Base-by-base conservation (phyloP, 2,797 vertebrate genomes). In the Hafferia zeledoni region DNA sequence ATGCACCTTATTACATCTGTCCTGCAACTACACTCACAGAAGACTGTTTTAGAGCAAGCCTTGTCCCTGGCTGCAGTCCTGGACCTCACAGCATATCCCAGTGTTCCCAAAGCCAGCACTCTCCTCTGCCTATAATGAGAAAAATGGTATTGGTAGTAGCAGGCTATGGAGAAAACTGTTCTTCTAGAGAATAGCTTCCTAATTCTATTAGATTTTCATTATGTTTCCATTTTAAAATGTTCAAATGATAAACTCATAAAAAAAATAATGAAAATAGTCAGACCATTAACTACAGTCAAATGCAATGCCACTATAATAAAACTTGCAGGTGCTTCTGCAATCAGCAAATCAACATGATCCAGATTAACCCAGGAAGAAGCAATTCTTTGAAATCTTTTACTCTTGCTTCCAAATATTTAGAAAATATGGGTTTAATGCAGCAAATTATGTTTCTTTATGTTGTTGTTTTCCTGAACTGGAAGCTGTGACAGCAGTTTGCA, bases 201-300 rank as follows among this genome's bases (percentile, higher is more conserved):
- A 79, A 95, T 92, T 96, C 53, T 83, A 83, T 79, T 76, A 65
- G 86, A 94, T 90, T 96, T 97, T 96, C 78, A 89, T 93, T 88
- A 82, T 83, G 61, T 87, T 97, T 93, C 70, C 74, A 95, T 96
- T 97, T 97, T 90, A 90, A 96, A 97, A 97, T 87, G 87, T 74
- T 87, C 87, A 96, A 90, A 88, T 85, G 60, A 97, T 88, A 96
- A 97, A 94, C 49, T 83, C 75, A 61, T 71, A 91, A 96, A 96
- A 97, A 94, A 94, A 77, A 47, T 95, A 96, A 94, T 89, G 85
- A 95, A 96, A 97, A 82, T 17, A 79, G 76, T 79, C 94, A 97
- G 85, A 69, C 72, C 33, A 72, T 94, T 92, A 94, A 87, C 92
- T 93, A 83, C 35, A 83, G 83, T 60, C 95, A 94, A 87, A 92